Conservation (phyloP, 64 coral and sea anemone genomes). For the Montipora capricornis region DNA sequence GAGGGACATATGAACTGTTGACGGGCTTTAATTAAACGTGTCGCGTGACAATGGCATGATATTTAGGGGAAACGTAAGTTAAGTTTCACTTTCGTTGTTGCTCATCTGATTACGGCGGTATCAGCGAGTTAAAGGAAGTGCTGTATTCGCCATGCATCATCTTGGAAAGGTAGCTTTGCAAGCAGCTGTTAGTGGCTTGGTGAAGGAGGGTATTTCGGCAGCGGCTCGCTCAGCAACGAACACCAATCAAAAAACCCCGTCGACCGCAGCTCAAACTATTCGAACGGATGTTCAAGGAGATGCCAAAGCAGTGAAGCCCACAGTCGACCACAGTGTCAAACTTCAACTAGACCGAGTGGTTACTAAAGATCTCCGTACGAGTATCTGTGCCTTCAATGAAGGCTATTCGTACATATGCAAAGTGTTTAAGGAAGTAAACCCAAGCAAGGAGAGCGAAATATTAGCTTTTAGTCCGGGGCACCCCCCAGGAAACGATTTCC, state of each 20-base stretch:
- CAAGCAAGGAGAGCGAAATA: background rate
- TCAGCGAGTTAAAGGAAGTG: background rate
- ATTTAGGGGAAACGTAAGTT: too few species aligned
- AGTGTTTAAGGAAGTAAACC: background rate
- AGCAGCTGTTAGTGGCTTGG: background rate
- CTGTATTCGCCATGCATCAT: background rate
- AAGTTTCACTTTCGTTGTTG: too few species aligned
- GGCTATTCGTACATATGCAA: slow-evolving; percentile 34
- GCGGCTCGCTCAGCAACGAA: background rate
- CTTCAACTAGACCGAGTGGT: slow-evolving; percentile 55
- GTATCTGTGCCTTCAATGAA: slow-evolving; percentile 73
- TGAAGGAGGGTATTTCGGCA: background rate
- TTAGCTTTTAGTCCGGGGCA: background rate
- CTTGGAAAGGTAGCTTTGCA: background rate
- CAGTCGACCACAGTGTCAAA: slow-evolving; percentile 38
- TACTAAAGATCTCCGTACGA: slow-evolving; percentile 47
- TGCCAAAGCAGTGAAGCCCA: background rate
- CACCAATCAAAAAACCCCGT: background rate
- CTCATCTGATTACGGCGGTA: background rate
- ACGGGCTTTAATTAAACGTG: too few species aligned
- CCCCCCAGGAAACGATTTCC: background rate
- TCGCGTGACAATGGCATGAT: too few species aligned
- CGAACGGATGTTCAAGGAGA: background rate
- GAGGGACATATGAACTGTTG: too few species aligned
- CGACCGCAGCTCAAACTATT: background rate